phyloP scores from a whole-genome alignment of 2,888 invertebrate genomes.

The Apomyelois bistriatella region DNA sequence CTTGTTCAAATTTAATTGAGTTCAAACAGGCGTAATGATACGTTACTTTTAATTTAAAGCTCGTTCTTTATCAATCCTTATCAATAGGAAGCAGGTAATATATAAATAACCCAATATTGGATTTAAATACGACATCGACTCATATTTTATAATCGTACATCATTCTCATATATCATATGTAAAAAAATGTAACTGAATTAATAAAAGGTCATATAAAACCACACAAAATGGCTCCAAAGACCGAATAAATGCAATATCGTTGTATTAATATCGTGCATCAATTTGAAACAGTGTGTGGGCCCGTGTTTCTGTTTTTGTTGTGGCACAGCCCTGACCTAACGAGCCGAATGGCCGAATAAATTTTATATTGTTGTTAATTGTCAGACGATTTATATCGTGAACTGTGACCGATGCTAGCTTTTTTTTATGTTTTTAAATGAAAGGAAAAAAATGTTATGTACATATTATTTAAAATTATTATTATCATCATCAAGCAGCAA shows the following conservation, averaged over 20 bases:
- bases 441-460: constrained; percentile 1
- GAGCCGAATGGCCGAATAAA: constrained; percentile 7
- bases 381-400: neutral
- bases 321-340: constrained; percentile 1
- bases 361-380: constrained; percentile 11
- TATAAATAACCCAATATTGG: too few relatives aligned
- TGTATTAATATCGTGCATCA: neutral
- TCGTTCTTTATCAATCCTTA: too few relatives aligned
- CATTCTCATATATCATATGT: neutral
- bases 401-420: constrained; percentile 29
- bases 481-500: too few relatives aligned
- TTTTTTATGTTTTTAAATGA: constrained; percentile 16
- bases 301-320: constrained; percentile 1
- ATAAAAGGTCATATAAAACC: neutral
- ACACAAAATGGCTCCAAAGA: neutral
- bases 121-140: neutral
- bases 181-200: neutral
- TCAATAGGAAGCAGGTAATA: too few relatives aligned
- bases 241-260: constrained; percentile 7
- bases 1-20: too few relatives aligned
- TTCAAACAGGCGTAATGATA: too few relatives aligned
- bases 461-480: too few relatives aligned
- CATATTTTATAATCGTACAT: too few relatives aligned
- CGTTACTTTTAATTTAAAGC: too few relatives aligned
- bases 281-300: constrained; percentile 1